Evolutionary conservation across 2,113 vertebrate species (phyloP).

Genomic region (Lophura nycthemera): DNA sequence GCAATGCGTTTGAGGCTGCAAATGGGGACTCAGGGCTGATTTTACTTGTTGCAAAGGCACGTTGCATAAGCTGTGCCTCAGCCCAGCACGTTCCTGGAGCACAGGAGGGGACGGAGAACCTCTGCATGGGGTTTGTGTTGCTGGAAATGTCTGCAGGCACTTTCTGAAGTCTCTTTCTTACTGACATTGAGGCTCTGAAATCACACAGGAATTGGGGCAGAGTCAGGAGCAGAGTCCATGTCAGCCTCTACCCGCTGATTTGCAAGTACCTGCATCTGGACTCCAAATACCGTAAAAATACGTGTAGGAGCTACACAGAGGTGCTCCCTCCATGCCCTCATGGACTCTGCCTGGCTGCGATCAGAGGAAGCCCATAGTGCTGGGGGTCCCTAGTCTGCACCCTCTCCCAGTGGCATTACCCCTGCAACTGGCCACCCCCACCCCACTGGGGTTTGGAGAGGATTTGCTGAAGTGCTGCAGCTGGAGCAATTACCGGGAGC

Average conservation of each 20-base stretch:
- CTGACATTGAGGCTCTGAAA: background rate
- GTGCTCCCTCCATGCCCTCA: fast-evolving
- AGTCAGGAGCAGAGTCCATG: background rate
- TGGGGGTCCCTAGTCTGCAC: background rate
- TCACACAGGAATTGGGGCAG: background rate
- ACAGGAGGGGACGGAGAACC: background rate
- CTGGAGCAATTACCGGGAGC: background rate
- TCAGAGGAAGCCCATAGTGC: background rate
- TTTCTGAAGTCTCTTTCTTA: background rate
- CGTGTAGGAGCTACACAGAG: background rate
- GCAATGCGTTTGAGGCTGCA: background rate
- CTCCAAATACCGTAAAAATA: background rate
- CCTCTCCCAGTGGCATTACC: fast-evolving
- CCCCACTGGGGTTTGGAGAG: background rate
- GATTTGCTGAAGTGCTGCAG: background rate
- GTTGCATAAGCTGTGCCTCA: background rate
- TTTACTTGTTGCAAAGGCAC: background rate
- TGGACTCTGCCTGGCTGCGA: fast-evolving
- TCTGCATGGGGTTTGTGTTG: fast-evolving
- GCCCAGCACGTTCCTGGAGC: background rate
- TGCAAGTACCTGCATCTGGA: background rate
- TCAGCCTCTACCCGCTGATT: background rate
- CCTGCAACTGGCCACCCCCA: fast-evolving
- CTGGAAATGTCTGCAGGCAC: background rate
- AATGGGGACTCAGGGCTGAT: fast-evolving